These are phyloP conservation scores for Lytechinus variegatus DNA, from an alignment of 35 echinoderm and acorn worm genomes.

Conservation along the genomic window DNA sequence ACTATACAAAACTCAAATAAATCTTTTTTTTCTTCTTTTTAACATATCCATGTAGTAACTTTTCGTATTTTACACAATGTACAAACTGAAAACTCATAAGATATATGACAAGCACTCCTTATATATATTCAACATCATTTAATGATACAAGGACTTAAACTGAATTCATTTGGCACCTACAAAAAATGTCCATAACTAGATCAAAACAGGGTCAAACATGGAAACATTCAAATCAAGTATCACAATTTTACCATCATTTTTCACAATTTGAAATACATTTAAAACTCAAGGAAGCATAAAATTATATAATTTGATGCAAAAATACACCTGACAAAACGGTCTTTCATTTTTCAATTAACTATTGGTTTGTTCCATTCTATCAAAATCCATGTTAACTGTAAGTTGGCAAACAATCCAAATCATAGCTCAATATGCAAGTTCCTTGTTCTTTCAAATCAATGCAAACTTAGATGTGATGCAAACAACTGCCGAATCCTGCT, in stretches of 20 bases:
- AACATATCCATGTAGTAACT: slow-evolving; percentile 14
- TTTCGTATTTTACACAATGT: slow-evolving; percentile 36
- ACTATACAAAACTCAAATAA: slow-evolving; percentile 28
- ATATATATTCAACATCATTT: slow-evolving; percentile 21
- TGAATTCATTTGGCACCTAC: slow-evolving; percentile 3
- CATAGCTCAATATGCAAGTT: not conserved
- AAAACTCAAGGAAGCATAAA: not conserved
- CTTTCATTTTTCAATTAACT: not conserved
- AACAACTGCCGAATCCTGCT: not conserved
- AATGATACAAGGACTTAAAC: not conserved
- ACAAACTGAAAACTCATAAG: slow-evolving; percentile 30
- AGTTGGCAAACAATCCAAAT: not conserved
- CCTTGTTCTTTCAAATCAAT: not conserved
- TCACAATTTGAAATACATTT: not conserved
- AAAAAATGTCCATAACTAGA: not conserved
- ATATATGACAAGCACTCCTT: not conserved
- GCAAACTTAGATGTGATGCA: not conserved
- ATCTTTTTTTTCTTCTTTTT: not conserved
- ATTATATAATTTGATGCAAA: not conserved
- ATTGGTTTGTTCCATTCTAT: not conserved
- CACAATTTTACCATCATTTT: not conserved
- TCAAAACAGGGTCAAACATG: not conserved
- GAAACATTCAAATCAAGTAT: not conserved
- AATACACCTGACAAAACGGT: not conserved
- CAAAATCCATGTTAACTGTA: not conserved